A percentile compares a stretch with the other conserved stretches of the same genome.
Evolutionary conservation across 2,113 vertebrate genomes (phyloP).

Genomic region (Oostethus manadensis): DNA sequence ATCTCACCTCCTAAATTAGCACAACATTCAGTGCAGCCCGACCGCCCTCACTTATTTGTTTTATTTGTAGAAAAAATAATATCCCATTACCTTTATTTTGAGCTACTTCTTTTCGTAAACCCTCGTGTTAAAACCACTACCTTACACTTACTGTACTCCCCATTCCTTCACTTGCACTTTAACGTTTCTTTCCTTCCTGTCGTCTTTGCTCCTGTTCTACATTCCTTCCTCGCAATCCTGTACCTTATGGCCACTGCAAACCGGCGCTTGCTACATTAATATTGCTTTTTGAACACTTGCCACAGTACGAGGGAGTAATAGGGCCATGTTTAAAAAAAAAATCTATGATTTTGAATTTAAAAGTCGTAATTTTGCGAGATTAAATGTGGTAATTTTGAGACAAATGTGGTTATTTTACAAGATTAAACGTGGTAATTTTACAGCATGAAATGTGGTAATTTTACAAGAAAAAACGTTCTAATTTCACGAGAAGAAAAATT

Average conservation of each 20-base stretch:
- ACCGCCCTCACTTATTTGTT: not conserved
- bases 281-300: constrained; percentile 32
- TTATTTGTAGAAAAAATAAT: not conserved
- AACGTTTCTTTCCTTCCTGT: constrained; percentile 7
- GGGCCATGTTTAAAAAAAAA: too few species aligned
- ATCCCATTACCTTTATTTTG: not conserved
- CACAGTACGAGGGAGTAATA: too few species aligned
- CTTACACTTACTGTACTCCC: not conserved
- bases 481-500: too few species aligned
- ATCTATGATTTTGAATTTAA: too few species aligned
- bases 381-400: too few species aligned
- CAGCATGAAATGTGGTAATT: too few species aligned
- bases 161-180: constrained; percentile 16
- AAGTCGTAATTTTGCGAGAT: too few species aligned
- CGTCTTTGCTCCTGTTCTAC: not conserved
- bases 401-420: too few species aligned
- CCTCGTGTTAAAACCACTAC: constrained; percentile 10
- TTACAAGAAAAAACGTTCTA: too few species aligned
- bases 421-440: too few species aligned
- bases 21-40: not conserved
- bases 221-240: constrained; percentile 13
- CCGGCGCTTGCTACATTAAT: constrained; percentile 47
- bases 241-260: constrained; percentile 44
- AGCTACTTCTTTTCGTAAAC: constrained; percentile 12
- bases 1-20: constrained; percentile 20